Conservation (phyloP, 1,140 invertebrate genomes). For the Maconellicoccus hirsutus region DNA sequence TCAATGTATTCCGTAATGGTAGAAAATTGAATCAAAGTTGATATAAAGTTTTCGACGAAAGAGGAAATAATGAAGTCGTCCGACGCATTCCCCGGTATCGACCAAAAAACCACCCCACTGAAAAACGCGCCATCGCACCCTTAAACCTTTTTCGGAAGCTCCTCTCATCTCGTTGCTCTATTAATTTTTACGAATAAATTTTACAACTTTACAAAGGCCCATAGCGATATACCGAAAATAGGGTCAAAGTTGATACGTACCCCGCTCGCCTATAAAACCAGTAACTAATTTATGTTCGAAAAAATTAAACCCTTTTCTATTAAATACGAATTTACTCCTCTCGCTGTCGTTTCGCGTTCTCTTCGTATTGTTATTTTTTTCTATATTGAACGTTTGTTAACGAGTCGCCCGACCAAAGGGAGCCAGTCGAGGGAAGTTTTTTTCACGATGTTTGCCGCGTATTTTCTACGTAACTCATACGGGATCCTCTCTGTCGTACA, state of each 20-base stretch:
- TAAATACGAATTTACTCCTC: background rate
- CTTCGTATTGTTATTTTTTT: too few species aligned
- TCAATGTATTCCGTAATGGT: constrained; percentile 8
- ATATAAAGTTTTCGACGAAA: constrained; percentile 4
- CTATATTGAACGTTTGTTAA: too few species aligned
- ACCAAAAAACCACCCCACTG: background rate
- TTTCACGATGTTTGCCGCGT: too few species aligned
- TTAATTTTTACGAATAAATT: constrained; percentile 6
- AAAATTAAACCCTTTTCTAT: background rate
- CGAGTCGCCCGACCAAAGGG: too few species aligned
- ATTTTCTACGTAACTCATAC: too few species aligned
- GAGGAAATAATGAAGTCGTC: constrained; percentile 6
- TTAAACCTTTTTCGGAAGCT: background rate
- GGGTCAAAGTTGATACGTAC: background rate
- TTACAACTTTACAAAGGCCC: background rate
- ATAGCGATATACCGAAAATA: background rate
- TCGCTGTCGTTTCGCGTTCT: too few species aligned
- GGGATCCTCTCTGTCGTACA: too few species aligned
- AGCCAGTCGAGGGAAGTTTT: too few species aligned
- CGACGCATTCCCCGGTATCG: background rate
- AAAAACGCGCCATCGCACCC: background rate
- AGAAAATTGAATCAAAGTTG: constrained; percentile 5
- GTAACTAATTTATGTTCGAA: background rate
- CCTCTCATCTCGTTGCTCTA: background rate
- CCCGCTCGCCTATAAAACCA: background rate